Percentiles rank a stretch among this genome's conserved stretches.
phyloP scores from a whole-genome alignment of 1,140 invertebrate species.

The Mya arenaria region DNA sequence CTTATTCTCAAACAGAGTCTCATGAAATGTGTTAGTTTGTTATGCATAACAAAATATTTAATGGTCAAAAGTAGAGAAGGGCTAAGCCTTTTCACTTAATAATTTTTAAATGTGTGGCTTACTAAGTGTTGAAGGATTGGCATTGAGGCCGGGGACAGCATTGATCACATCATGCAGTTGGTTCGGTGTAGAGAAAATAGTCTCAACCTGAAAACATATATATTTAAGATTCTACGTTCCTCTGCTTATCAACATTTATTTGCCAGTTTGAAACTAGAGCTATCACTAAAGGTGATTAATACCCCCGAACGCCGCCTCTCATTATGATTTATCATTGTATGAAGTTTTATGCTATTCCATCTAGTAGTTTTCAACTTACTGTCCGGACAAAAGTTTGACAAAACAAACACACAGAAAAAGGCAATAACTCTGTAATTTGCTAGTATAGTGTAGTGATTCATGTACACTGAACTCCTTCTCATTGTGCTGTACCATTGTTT shows the following conservation, averaged over 20 bases:
- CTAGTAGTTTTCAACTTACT: neutral
- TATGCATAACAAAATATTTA: neutral
- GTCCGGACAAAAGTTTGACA: neutral
- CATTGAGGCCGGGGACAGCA: constrained; percentile 73
- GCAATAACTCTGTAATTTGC: no score
- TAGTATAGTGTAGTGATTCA: no score
- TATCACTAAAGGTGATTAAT: neutral
- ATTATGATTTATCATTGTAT: neutral
- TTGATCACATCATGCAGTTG: constrained; percentile 73
- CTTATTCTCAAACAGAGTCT: neutral
- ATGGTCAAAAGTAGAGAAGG: neutral
- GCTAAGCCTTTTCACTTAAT: neutral
- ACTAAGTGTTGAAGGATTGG: constrained; percentile 72
- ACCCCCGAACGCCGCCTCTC: no score
- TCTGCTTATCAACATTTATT: neutral
- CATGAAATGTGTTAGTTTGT: constrained; percentile 37
- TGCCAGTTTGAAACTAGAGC: neutral
- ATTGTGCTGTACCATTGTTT: no score
- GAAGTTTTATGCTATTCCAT: neutral
- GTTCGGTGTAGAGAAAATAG: constrained; percentile 70
- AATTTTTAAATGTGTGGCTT: constrained; percentile 8
- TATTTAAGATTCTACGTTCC: neutral
- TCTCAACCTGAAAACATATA: constrained; percentile 61
- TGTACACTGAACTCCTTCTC: no score
- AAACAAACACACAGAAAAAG: no score